Evolutionary conservation across 30 jellyfish, hydroid and myxozoan species (phyloP).

Genomic region (Clytia hemisphaerica): DNA sequence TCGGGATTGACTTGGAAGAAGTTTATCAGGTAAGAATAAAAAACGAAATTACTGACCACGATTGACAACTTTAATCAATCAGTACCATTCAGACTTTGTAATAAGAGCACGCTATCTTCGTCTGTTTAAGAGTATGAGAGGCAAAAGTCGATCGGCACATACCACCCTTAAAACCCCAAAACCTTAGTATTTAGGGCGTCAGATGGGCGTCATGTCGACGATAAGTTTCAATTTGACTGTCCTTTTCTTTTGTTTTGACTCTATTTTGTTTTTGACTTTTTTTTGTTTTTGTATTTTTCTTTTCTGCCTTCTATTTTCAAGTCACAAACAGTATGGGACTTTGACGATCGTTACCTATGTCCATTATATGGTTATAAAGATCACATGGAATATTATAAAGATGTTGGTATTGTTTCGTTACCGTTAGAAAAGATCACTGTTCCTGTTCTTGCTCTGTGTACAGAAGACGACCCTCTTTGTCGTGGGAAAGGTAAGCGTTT

Average conservation of each 20-base stretch:
- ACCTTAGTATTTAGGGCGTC: too few relatives aligned
- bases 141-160: too few relatives aligned
- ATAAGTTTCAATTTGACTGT: slow-evolving; percentile 20
- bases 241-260: neutral
- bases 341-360: slow-evolving; percentile 71
- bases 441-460: slow-evolving; percentile 53
- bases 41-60: too few relatives aligned
- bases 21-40: too few relatives aligned
- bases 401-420: slow-evolving; percentile 48
- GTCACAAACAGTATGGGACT: slow-evolving; percentile 66
- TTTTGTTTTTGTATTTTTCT: neutral
- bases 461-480: slow-evolving; percentile 81
- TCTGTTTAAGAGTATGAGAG: too few relatives aligned
- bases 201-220: too few relatives aligned
- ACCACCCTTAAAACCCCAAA: too few relatives aligned
- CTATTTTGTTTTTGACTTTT: neutral
- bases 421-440: slow-evolving; percentile 59
- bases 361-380: slow-evolving; percentile 64
- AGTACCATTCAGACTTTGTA: too few relatives aligned
- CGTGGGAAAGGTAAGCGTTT: slow-evolving; percentile 73
- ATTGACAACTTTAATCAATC: too few relatives aligned
- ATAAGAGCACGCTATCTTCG: too few relatives aligned
- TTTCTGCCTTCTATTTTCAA: too few relatives aligned
- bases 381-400: slow-evolving; percentile 47
- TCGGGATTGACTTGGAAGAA: too few relatives aligned